Evolutionary conservation across 2,888 invertebrate species (phyloP), one percentile per base, ranked within the genome.

Genomic region (Hydriomena furcata): DNA sequence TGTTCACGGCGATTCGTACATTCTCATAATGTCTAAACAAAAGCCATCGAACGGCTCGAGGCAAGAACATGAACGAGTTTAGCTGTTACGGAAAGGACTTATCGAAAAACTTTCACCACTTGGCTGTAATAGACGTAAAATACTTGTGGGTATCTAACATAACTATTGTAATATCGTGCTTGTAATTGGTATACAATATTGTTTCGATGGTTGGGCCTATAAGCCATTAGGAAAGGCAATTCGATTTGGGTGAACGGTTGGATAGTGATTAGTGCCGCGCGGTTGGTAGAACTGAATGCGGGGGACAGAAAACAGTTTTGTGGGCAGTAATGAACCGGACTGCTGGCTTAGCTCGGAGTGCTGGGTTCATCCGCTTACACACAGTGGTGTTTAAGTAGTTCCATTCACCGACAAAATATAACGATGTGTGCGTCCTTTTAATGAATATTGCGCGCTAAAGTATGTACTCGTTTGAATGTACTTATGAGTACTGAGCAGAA

Each of bases 21-120:
- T 76, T 78, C 77, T 69, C 74, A 73, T 81, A 78, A 83, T 77
- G 77, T 81, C 76, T 73, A 73, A 82, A 83, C 81, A 84, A 83
- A 80, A 71, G 79, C 75, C 63, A 79, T 83, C 63, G 68, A 60
- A 72, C 63, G 66, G 60, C 69, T 63, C 67, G 58, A 72, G 63
- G 61, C 70, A 68, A 68, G 71, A 76, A 38, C 34, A 68, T 68
- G 70, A 76, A 30, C 30, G 47, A 50, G 72, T 76, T 77, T 66
- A 68, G 71, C 68, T 69, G 68, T 79, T 76, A 75, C 62, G 60
- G 58, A 60, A 55, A 55, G 61, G 63, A 71, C 71, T 78, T 78
- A 80, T 76, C 73, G 80, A 73, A 76, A 82, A 82, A 82, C 65
- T 82, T 81, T 68, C 54, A 54, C 65, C 67, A 66, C 47, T 60